Base-by-base conservation (phyloP, 1,140 invertebrate species). In the Asobara japonica region DNA sequence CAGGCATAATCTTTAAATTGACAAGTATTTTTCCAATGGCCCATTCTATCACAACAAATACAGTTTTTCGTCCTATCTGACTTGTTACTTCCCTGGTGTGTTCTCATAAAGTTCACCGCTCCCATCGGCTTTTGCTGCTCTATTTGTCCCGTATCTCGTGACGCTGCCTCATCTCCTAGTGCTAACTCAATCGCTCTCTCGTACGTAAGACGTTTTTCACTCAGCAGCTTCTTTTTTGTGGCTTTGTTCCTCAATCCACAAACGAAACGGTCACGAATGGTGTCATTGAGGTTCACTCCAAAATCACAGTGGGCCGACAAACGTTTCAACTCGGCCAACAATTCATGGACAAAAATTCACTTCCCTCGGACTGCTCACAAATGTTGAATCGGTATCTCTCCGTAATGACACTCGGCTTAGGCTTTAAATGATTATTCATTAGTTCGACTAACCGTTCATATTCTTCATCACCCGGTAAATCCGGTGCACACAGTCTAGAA, bases 201-300 rank as follows among this genome's bases (percentile, higher is more conserved):
- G 48, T 78, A 79, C 8, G 77, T 72, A 5, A 77, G 60, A 7
- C 76, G 60, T 48, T 76, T 73, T 41, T 80, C 78, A 29, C 76
- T 56, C 0, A 79, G 65, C 0, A 83, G 62, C 7, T 75, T 33
- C 11, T 75, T 76, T 38, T 79, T 73, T 2, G 77, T 65, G 1
- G 72, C 45, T 4, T 76, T 77, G 18, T 66, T 76, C 16, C 56
- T 62, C n/a, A 84, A 61, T 4, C 82, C 79, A 72, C 77, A 80
- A 0, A 84, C 77, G 31, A 84, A 82, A 69, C 78, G 77, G 66
- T 85, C 80, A 64, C 78, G 51, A n/a, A 84, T 36, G 16, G 31
- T 56, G 6, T 74, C 78, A 1, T 82, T 74, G 16, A 81, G 70
- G 20, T 72, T 73, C 1, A 0, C 38, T 4, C 77, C 82, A 76